A percentile compares a stretch with the other conserved stretches of the same genome.
Conservation (phyloP, 2,113 vertebrate species). For the Scopus umbretta region DNA sequence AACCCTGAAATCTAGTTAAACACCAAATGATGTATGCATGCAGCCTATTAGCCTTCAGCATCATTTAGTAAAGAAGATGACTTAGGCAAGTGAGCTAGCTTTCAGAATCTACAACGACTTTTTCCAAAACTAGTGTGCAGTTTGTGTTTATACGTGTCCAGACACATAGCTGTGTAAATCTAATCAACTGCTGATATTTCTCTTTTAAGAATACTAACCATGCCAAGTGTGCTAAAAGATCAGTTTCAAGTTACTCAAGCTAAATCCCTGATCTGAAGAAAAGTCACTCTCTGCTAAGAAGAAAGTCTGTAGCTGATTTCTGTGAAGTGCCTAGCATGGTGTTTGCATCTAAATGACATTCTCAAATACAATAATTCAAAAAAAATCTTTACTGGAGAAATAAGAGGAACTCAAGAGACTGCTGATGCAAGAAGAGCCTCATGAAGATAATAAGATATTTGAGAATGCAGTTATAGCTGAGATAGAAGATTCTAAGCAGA, state of each 20-base stretch:
- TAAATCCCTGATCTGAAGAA: neutral
- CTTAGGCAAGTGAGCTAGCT: neutral
- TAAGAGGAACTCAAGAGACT: neutral
- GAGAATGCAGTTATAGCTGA: neutral
- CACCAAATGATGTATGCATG: neutral
- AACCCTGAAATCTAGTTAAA: neutral
- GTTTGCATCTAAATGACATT: neutral
- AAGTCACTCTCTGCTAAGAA: neutral
- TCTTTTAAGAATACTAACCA: neutral
- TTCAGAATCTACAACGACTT: neutral
- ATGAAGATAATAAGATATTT: neutral
- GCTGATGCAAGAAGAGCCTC: neutral
- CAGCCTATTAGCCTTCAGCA: neutral
- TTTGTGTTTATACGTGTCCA: neutral
- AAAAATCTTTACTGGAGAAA: neutral
- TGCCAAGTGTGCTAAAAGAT: neutral
- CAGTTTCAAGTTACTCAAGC: neutral
- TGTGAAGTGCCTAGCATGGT: neutral
- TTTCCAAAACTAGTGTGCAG: neutral
- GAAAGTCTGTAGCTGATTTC: neutral
- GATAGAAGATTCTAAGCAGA: neutral
- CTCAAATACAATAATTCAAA: neutral
- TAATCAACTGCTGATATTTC: neutral
- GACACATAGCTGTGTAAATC: neutral
- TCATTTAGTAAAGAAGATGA: neutral